Evolutionary conservation across 1,140 invertebrate genomes (phyloP).

Genomic region (Pemphigus obesinymphae): DNA sequence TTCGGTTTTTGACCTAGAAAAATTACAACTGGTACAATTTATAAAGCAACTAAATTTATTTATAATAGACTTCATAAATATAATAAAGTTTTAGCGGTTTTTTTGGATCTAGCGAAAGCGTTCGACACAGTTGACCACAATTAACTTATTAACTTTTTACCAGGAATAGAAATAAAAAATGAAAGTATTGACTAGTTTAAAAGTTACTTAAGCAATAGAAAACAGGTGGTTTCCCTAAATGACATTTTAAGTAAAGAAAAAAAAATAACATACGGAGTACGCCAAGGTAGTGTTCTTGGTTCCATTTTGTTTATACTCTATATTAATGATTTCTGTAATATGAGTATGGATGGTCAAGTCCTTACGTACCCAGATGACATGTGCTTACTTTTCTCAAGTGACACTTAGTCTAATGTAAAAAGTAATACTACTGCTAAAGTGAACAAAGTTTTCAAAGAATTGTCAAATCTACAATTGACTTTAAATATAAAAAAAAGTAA

Average conservation of each 20-base stretch:
- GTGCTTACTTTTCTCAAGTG: background rate
- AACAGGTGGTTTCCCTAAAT: background rate
- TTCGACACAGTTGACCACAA: no score
- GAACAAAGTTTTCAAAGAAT: background rate
- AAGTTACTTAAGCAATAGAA: background rate
- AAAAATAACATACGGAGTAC: background rate
- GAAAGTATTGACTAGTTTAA: background rate
- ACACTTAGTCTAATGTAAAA: background rate
- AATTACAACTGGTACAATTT: background rate
- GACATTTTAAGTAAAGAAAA: background rate
- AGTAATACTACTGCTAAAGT: background rate
- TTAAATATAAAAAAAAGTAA: conserved; percentile 3
- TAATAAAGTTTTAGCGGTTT: background rate
- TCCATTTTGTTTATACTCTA: no score
- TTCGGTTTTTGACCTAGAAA: background rate
- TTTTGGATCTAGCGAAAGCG: conserved; percentile 16
- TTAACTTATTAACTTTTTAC: conserved; percentile 10
- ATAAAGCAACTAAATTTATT: background rate
- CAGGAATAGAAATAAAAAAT: background rate
- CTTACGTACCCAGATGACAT: background rate
- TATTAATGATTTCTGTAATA: background rate
- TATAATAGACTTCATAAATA: background rate
- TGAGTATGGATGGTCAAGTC: background rate
- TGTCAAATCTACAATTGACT: background rate
- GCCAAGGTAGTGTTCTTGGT: conserved; percentile 20